Conservation (phyloP, 2,797 vertebrate species). For the Steatocranus sp. region DNA sequence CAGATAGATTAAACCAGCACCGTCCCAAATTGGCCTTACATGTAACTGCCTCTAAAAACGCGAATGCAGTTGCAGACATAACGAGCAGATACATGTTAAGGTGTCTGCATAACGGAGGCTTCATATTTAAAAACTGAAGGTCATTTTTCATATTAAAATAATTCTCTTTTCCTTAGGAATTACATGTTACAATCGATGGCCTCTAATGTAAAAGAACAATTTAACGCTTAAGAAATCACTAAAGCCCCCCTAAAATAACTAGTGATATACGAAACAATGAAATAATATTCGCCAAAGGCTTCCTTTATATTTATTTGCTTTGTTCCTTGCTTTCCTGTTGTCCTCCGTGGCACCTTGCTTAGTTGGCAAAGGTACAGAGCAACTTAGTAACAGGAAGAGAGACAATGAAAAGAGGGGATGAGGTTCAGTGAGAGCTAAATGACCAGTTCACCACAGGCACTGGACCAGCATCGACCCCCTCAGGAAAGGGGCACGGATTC, state of each 20-base stretch:
- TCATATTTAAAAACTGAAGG: not conserved
- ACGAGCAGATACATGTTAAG: not conserved
- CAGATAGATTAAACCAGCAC: not conserved
- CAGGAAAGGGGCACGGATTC: slow-evolving; percentile 15
- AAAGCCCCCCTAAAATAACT: not conserved
- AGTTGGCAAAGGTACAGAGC: slow-evolving; percentile 35
- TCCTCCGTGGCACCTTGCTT: not conserved
- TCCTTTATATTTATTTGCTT: not conserved
- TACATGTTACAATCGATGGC: not conserved
- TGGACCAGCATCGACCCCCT: slow-evolving; percentile 22
- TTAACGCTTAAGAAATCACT: not conserved
- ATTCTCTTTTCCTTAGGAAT: not conserved
- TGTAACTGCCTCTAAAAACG: not conserved
- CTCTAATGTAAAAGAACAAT: not conserved
- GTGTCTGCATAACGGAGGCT: slow-evolving; percentile 31
- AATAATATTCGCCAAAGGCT: not conserved
- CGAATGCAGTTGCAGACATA: not conserved
- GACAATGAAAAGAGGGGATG: slow-evolving; percentile 29
- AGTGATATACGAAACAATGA: not conserved
- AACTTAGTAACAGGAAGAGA: slow-evolving; percentile 1
- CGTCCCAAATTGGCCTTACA: not conserved
- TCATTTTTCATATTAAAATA: not conserved
- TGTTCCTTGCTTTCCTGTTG: not conserved
- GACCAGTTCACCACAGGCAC: slow-evolving; percentile 26
- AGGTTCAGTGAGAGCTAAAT: slow-evolving; percentile 41